These are phyloP conservation scores for Stegodyphus dumicola DNA, from an alignment of 1,140 invertebrate genomes.

Conservation along the genomic window DNA sequence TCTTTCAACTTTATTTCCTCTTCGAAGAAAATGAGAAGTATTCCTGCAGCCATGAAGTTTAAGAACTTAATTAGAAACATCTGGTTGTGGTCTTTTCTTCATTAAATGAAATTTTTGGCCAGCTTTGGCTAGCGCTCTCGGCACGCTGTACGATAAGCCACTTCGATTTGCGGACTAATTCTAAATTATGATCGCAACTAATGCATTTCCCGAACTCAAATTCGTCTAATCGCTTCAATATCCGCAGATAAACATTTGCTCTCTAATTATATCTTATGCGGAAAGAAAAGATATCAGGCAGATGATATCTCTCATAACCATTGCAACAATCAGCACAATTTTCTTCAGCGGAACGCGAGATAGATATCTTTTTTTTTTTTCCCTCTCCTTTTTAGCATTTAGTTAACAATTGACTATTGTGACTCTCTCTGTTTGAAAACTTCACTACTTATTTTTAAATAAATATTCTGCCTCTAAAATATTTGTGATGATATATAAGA, in stretches of 20 bases:
- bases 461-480: no score
- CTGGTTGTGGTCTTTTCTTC: constrained; percentile 62
- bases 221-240: constrained; percentile 33
- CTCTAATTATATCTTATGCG: constrained; percentile 52
- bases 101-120: constrained; percentile 61
- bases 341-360: no score
- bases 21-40: constrained; percentile 59
- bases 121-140: constrained; percentile 1
- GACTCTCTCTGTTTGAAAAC: no score
- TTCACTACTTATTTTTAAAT: no score
- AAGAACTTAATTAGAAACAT: constrained; percentile 62
- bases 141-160: constrained; percentile 48
- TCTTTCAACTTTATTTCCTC: constrained; percentile 61
- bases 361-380: no score
- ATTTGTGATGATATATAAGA: no score
- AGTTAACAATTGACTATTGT: no score
- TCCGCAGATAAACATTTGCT: constrained; percentile 47
- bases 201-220: constrained; percentile 46
- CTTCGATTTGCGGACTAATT: constrained; percentile 61
- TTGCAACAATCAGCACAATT: constrained; percentile 34
- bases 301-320: constrained; percentile 33
- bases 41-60: constrained; percentile 57
- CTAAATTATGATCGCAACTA: constrained; percentile 60
- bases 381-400: no score
- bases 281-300: constrained; percentile 41